Conservation (phyloP, 2,888 invertebrate genomes). For the Onchidella celtica region DNA sequence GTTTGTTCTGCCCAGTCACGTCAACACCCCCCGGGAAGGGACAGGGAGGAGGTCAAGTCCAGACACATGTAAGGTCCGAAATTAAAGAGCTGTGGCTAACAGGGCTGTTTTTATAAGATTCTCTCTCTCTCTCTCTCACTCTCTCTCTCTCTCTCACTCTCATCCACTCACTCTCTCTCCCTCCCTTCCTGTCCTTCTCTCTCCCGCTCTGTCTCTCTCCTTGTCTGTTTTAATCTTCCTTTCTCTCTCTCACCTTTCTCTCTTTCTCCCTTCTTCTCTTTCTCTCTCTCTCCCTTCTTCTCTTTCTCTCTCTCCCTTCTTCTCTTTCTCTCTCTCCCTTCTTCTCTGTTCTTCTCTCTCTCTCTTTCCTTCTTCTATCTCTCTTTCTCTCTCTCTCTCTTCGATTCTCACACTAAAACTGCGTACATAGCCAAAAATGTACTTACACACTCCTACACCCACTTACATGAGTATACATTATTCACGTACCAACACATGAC, state of each 20-base stretch:
- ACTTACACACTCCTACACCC: too few species aligned
- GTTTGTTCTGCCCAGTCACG: too few species aligned
- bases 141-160: slow-evolving; percentile 14
- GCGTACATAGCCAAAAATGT: too few species aligned
- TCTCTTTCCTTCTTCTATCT: background rate
- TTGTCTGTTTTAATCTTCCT: background rate
- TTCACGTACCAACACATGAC: too few species aligned
- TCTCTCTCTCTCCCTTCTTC: background rate
- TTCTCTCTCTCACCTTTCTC: background rate
- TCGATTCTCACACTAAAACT: background rate
- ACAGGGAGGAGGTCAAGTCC: too few species aligned
- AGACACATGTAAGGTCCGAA: too few species aligned
- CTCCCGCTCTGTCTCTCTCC: background rate
- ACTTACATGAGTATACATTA: too few species aligned
- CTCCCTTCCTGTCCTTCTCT: background rate
- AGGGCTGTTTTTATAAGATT: background rate
- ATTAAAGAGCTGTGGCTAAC: too few species aligned
- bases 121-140: background rate
- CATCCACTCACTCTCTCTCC: background rate
- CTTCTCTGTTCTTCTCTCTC: background rate
- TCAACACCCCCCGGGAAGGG: too few species aligned
- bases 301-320: too few species aligned
- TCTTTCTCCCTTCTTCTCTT: background rate
- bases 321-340: background rate
- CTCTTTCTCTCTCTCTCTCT: background rate